Conservation (phyloP, 2,888 invertebrate species). For the Apamea monoglypha region DNA sequence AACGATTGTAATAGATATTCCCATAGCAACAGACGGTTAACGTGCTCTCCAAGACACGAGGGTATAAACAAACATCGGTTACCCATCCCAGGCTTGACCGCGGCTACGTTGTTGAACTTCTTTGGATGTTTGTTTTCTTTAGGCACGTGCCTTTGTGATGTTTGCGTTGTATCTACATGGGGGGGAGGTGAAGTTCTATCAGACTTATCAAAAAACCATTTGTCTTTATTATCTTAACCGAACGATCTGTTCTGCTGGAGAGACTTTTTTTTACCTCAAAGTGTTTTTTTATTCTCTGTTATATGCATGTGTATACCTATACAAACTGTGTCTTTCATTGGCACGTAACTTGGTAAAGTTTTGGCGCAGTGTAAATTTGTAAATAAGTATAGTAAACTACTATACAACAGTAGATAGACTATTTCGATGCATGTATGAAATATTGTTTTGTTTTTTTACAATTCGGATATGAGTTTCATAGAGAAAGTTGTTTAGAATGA, state of each 20-base stretch:
- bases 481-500: no score
- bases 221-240: neutral
- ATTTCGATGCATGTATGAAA: no score
- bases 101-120: constrained; percentile 37
- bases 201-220: neutral
- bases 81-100: constrained; percentile 47
- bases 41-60: constrained; percentile 30
- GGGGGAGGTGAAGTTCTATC: neutral
- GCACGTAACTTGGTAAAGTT: no score
- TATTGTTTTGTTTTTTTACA: no score
- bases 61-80: constrained; percentile 39
- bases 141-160: constrained; percentile 26
- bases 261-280: no score
- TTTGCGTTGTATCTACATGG: constrained; percentile 8
- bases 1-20: constrained; percentile 30
- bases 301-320: no score
- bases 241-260: neutral
- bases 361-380: no score
- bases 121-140: constrained; percentile 22
- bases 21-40: constrained; percentile 15
- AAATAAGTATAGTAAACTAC: no score
- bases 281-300: no score
- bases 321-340: no score
- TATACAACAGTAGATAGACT: no score
- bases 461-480: no score